Percentiles rank a stretch among this genome's conserved stretches.
Evolutionary conservation across 2,888 invertebrate species (phyloP).

Genomic region (Onthophagus sagittarius): DNA sequence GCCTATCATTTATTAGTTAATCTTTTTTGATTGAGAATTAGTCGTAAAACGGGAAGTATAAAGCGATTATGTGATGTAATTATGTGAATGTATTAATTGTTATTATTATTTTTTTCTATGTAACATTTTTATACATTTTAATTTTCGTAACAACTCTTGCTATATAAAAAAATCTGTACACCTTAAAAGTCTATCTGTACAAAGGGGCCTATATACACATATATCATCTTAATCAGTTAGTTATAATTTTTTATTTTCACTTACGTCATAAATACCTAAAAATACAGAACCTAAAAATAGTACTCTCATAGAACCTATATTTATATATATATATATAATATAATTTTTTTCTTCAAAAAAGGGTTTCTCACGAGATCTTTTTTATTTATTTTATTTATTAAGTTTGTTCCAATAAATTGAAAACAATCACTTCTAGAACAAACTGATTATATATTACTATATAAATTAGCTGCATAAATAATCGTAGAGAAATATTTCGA

Average conservation of each 20-base stretch:
- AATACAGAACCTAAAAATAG: no score
- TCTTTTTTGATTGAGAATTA: not conserved
- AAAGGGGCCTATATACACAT: not conserved
- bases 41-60: not conserved
- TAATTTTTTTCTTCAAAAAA: not conserved
- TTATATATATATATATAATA: not conserved
- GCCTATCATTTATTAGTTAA: slow-evolving; percentile 1
- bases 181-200: slow-evolving; percentile 4
- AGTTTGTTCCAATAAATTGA: no score
- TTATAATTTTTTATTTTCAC: not conserved
- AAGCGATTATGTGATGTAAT: slow-evolving; percentile 2
- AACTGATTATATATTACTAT: no score
- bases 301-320: no score
- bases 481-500: no score
- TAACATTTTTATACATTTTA: slow-evolving; percentile 13
- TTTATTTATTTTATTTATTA: not conserved
- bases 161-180: slow-evolving; percentile 10
- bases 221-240: not conserved
- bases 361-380: not conserved
- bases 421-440: no score
- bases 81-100: slow-evolving; percentile 3
- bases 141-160: slow-evolving; percentile 9
- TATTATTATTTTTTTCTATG: not conserved
- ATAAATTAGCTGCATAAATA: slow-evolving; percentile 5
- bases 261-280: not conserved